These are phyloP conservation scores for Ctenopoma kingsleyae DNA, from an alignment of 2,797 vertebrate species.

Conservation along the genomic window DNA sequence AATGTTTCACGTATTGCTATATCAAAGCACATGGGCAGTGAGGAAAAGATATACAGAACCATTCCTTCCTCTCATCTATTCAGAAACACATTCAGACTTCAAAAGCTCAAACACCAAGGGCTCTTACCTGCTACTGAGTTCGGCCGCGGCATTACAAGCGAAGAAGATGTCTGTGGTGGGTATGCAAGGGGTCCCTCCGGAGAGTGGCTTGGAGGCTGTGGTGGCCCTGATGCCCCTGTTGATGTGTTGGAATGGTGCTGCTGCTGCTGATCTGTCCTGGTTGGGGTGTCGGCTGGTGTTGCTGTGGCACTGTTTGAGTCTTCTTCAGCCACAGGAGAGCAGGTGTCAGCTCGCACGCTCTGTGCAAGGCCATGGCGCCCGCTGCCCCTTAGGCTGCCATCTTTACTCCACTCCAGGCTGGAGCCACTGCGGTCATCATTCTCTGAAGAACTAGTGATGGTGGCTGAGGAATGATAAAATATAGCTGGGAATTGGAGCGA, in stretches of 20 bases:
- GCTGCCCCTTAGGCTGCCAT: constrained; percentile 91
- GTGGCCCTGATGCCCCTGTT: constrained; percentile 64
- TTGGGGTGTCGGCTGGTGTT: constrained; percentile 68
- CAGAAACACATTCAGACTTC: constrained; percentile 28
- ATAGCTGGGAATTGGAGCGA: constrained; percentile 4
- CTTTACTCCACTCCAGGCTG: constrained; percentile 98
- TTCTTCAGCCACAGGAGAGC: constrained; percentile 97
- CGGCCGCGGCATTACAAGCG: constrained; percentile 96
- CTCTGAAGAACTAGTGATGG: constrained; percentile 98
- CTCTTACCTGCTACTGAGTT: constrained; percentile 98
- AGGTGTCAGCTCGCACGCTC: constrained; percentile 89
- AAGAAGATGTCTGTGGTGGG: constrained; percentile 84
- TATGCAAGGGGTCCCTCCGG: constrained; percentile 91
- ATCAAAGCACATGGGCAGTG: neutral
- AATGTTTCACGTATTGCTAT: constrained; percentile 17
- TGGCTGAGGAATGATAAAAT: constrained; percentile 83
- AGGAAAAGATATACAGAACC: constrained; percentile 1
- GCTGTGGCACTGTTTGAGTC: constrained; percentile 80
- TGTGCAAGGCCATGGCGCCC: constrained; percentile 88
- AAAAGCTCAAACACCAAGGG: neutral
- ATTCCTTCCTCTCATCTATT: neutral
- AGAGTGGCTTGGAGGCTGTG: constrained; percentile 57
- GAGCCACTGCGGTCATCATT: constrained; percentile 98
- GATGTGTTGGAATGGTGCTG: constrained; percentile 64
- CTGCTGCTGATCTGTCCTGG: constrained; percentile 77